A percentile compares a stretch with the other conserved stretches of the same genome.
phyloP scores from a whole-genome alignment of 1,140 invertebrate species.

The Penaeus japonicus region DNA sequence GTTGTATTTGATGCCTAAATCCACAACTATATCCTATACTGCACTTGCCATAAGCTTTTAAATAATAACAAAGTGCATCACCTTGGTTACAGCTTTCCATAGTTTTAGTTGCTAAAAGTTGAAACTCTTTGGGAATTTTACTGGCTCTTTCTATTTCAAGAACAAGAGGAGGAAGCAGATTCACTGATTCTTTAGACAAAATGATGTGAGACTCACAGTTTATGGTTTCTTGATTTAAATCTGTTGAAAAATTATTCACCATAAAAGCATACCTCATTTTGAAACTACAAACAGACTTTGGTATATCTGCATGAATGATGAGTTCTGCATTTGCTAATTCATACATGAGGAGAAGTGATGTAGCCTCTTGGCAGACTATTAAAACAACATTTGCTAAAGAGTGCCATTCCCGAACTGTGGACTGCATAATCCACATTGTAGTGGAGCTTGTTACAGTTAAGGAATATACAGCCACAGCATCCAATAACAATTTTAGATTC shows the following conservation, averaged over 20 bases:
- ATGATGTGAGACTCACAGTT: slow-evolving; percentile 43
- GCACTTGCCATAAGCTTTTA: slow-evolving; percentile 42
- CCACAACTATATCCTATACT: background rate
- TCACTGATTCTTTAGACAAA: background rate
- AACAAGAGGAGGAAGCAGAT: background rate
- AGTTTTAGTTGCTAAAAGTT: background rate
- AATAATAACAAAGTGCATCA: slow-evolving; percentile 18
- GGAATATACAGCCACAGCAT: slow-evolving; percentile 19
- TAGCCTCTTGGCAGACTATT: slow-evolving; percentile 13
- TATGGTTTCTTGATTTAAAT: background rate
- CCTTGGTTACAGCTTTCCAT: background rate
- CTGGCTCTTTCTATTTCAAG: background rate
- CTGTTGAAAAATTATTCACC: slow-evolving; percentile 25
- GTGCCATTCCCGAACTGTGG: slow-evolving; percentile 31
- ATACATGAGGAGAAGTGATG: background rate
- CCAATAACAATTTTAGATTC: background rate
- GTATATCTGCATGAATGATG: slow-evolving; percentile 22
- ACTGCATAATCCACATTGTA: background rate
- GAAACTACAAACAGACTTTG: background rate
- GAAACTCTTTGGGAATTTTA: background rate
- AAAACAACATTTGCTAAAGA: slow-evolving; percentile 2
- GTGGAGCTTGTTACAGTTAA: background rate
- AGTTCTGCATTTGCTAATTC: slow-evolving; percentile 34
- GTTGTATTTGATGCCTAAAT: slow-evolving; percentile 22
- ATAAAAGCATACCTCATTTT: slow-evolving; percentile 28